Evolutionary conservation across 2,113 vertebrate species (phyloP), one percentile per base, ranked within the genome.

Genomic region (Caloenas nicobarica): DNA sequence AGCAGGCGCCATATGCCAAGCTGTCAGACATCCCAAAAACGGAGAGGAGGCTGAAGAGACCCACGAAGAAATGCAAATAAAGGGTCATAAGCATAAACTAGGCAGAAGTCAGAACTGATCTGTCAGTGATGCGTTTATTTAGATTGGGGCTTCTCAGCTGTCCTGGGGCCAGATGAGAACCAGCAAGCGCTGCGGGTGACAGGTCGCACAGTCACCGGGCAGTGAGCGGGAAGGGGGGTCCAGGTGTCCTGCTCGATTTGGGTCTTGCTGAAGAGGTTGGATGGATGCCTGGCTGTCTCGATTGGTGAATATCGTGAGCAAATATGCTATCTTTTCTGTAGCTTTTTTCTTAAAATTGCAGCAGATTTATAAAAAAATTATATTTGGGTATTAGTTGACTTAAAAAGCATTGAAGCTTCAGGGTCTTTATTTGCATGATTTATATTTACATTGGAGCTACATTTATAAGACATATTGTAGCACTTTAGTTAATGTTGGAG

Each of bases 211-310:
- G 70, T 58, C 46, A 64, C 46, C 5, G 4, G 18, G 22, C 6
- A 0, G 72, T 66, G 81, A 8, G 58, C 86, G 64, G 46, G n/a
- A 73, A 69, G 5, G 28, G 19, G 28, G 21, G 33, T 81, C 68
- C 0, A 0, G 31, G n/a, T 46, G n/a, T 94, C 60, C 71, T 72
- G 66, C 14, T 78, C 7, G 1, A 12, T 58, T n/a, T 85, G 54
- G 16, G 23, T 24, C 15, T 46, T 84, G 72, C 81, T 46, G 84
- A 60, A 65, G 82, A 93, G 36, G 31, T 12, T 74, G 91, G 64
- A 96, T 96, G 96, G 96, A 97, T 50, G 12, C 92, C 46, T 97
- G 96, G 97, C 65, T 97, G 42, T 96, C 95, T 92, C 53, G 56
- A 65, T 16, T 96, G 96, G 95, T 96, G 87, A 97, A 92, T 97